phyloP scores from a whole-genome alignment of 2,113 vertebrate species.

The Capricornis sumatraensis region DNA sequence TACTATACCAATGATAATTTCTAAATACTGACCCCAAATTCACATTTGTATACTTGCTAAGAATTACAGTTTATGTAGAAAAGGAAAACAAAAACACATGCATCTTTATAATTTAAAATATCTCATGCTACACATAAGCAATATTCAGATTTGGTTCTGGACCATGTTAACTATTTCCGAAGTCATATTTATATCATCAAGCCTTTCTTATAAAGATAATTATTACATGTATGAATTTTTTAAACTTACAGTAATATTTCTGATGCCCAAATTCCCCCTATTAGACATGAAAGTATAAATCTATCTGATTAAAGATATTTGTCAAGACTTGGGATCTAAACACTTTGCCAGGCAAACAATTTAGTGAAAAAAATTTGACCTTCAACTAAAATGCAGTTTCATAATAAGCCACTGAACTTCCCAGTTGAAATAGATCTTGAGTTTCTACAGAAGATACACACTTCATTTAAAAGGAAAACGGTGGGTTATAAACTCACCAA shows the following conservation, averaged over 20 bases:
- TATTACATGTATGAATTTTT: neutral
- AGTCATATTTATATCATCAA: neutral
- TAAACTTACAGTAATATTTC: neutral
- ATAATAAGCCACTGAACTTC: neutral
- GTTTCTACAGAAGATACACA: neutral
- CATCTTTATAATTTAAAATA: neutral
- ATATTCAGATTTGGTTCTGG: neutral
- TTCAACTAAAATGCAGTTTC: neutral
- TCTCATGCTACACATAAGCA: neutral
- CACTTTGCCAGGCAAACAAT: neutral
- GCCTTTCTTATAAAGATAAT: neutral
- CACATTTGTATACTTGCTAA: neutral
- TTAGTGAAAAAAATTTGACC: neutral
- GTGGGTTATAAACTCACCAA: neutral
- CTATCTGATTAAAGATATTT: neutral
- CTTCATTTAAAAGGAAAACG: neutral
- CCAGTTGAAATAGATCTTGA: neutral
- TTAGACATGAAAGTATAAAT: neutral
- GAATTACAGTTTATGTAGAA: neutral
- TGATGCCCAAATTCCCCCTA: neutral
- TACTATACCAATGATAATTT: neutral
- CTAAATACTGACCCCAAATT: neutral
- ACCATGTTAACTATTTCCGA: neutral
- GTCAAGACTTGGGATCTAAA: neutral
- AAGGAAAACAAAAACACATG: neutral